Conservation (phyloP, 2,797 vertebrate genomes). For the Intellagama lesueurii region DNA sequence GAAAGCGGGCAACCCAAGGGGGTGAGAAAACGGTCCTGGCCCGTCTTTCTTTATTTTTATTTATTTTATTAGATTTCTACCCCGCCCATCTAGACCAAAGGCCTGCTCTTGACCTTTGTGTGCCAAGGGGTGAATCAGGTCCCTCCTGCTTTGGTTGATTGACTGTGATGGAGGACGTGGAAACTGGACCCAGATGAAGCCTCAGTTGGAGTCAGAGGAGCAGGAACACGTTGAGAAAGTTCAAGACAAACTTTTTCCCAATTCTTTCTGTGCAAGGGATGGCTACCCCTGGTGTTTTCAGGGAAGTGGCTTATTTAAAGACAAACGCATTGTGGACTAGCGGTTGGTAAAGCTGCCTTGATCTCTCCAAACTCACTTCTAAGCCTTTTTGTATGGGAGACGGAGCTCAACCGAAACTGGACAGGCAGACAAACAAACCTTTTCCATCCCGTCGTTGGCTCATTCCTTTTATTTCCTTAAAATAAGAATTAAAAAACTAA, state of each 20-base stretch:
- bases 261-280: background rate
- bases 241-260: background rate
- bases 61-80: too few species aligned
- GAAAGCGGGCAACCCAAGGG: too few species aligned
- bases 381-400: too few species aligned
- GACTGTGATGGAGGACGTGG: too few species aligned
- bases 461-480: background rate
- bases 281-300: background rate
- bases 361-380: background rate
- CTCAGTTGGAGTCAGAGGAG: background rate
- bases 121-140: too few species aligned
- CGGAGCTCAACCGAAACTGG: background rate
- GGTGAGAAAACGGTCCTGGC: too few species aligned
- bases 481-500: too few species aligned
- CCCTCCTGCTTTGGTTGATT: too few species aligned
- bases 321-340: background rate
- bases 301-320: background rate
- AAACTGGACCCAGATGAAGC: too few species aligned
- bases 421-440: background rate
- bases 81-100: too few species aligned
- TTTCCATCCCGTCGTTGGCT: background rate
- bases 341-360: background rate
- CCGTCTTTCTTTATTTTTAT: too few species aligned
- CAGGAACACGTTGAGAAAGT: background rate
- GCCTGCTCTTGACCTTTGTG: too few species aligned